These are phyloP conservation scores for Ancistrus triradiatus DNA, from an alignment of 2,113 vertebrate species.

Conservation along the genomic window DNA sequence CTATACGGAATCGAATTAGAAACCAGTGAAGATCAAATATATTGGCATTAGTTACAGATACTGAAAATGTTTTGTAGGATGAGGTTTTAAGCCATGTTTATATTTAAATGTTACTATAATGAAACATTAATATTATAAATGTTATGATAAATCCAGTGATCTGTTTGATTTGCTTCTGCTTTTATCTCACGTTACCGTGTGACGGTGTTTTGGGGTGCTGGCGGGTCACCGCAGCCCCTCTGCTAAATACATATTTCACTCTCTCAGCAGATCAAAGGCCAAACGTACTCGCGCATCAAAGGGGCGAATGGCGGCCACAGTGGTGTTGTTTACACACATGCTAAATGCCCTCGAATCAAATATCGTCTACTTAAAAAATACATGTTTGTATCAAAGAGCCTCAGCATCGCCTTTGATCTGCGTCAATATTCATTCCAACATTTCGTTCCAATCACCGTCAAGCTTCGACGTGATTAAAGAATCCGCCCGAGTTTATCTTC, in stretches of 20 bases:
- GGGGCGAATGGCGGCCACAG: slow-evolving; percentile 68
- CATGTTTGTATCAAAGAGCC: slow-evolving; percentile 72
- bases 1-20: no score
- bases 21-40: no score
- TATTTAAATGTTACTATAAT: no score
- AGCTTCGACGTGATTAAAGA: slow-evolving; percentile 60
- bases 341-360: slow-evolving; percentile 74
- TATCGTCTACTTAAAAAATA: slow-evolving; percentile 72
- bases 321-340: slow-evolving; percentile 77
- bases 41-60: no score
- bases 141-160: no score
- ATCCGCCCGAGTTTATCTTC: slow-evolving; percentile 30
- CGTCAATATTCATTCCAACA: slow-evolving; percentile 65
- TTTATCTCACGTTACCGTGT: slow-evolving; percentile 30
- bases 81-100: no score
- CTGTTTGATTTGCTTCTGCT: no score
- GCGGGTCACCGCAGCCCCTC: slow-evolving; percentile 63
- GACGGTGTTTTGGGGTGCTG: neutral
- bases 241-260: slow-evolving; percentile 72
- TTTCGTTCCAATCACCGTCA: slow-evolving; percentile 53
- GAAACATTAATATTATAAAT: no score
- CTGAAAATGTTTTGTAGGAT: no score
- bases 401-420: slow-evolving; percentile 77
- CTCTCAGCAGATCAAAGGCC: slow-evolving; percentile 69
- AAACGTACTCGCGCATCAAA: slow-evolving; percentile 67